A percentile compares a stretch with the other conserved stretches of the same genome.
Evolutionary conservation across 2,888 invertebrate genomes (phyloP).

Genomic region (Bombylius discolor): DNA sequence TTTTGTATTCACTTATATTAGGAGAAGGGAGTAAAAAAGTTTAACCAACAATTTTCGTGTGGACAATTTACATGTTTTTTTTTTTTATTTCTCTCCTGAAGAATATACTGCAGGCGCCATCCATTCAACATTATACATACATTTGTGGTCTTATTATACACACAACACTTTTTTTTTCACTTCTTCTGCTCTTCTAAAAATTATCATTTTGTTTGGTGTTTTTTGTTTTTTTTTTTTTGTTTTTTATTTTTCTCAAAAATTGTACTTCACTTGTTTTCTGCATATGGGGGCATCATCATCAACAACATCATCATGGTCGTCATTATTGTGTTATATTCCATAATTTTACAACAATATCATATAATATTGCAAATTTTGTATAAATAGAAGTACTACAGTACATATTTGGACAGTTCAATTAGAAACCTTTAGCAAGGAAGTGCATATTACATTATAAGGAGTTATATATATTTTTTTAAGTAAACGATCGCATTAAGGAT

Average conservation of each 20-base stretch:
- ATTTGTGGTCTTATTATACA: background rate
- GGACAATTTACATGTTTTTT: too few relatives aligned
- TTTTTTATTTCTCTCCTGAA: too few relatives aligned
- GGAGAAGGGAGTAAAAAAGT: too few relatives aligned
- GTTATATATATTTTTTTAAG: background rate
- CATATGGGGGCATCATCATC: background rate
- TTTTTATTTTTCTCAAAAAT: too few relatives aligned
- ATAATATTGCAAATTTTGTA: conserved; percentile 14
- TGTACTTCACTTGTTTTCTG: background rate
- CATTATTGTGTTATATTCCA: background rate
- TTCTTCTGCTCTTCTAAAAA: background rate
- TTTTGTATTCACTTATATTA: too few relatives aligned
- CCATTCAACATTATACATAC: background rate
- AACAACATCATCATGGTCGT: background rate
- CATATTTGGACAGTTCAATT: conserved; percentile 30
- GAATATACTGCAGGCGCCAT: background rate
- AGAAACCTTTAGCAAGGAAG: background rate
- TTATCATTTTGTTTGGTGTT: too few relatives aligned
- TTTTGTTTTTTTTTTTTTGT: too few relatives aligned
- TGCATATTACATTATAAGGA: conserved; percentile 31
- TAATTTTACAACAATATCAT: background rate
- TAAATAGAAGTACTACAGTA: conserved; percentile 34
- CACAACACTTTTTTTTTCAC: background rate
- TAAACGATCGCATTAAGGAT: background rate
- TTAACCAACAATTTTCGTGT: too few relatives aligned